A percentile compares a stretch with the other conserved stretches of the same genome.
Conservation (phyloP, 1,140 invertebrate genomes). For the Andrena cerasifolii region DNA sequence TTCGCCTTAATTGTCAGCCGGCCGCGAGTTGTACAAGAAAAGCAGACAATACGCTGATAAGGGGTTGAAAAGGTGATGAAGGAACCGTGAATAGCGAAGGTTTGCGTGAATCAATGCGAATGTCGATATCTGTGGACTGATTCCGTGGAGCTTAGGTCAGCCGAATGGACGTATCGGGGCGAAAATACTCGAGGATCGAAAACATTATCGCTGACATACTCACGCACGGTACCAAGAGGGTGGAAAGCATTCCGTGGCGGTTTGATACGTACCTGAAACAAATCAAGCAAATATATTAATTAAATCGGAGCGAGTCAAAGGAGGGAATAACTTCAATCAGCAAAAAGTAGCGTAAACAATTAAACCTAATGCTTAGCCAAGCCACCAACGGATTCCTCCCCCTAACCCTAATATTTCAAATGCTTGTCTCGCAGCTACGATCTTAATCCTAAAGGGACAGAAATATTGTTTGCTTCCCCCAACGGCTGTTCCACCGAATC, state of each 20-base stretch:
- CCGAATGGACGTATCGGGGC: background rate
- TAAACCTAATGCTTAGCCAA: too few relatives aligned
- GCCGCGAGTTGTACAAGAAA: background rate
- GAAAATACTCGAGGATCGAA: background rate
- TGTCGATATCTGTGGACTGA: background rate
- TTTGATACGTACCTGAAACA: conserved; percentile 57
- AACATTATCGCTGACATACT: conserved; percentile 32
- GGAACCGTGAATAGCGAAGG: too few relatives aligned
- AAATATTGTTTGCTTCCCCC: background rate
- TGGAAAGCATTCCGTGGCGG: background rate
- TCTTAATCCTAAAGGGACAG: too few relatives aligned
- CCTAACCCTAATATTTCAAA: too few relatives aligned
- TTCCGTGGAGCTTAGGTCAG: background rate
- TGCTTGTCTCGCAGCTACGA: too few relatives aligned
- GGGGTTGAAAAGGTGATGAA: conserved; percentile 24
- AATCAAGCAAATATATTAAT: background rate
- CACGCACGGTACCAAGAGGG: conserved; percentile 1
- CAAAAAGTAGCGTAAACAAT: too few relatives aligned
- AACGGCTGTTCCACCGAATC: background rate
- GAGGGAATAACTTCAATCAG: too few relatives aligned
- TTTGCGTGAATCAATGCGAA: background rate
- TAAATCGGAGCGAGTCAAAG: too few relatives aligned
- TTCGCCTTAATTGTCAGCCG: conserved; percentile 31
- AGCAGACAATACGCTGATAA: conserved; percentile 50
- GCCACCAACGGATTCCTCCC: too few relatives aligned